Evolutionary conservation across 2,113 vertebrate species (phyloP).

Genomic region (Sinocyclocheilus grahami): DNA sequence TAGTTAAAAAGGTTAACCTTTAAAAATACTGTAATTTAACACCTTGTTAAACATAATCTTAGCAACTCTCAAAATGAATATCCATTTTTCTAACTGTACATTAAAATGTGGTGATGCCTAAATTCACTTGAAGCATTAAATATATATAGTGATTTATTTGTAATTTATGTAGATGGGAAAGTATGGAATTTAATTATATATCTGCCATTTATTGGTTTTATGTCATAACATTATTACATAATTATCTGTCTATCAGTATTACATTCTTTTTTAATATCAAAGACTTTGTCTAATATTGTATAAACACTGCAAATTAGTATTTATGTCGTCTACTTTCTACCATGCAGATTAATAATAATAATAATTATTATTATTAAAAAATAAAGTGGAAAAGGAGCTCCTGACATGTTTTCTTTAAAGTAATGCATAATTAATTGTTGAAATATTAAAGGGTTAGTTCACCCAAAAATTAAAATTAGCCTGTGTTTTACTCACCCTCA

Average conservation of each 20-base stretch:
- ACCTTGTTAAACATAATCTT: background rate
- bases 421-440: background rate
- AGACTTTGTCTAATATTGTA: background rate
- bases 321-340: background rate
- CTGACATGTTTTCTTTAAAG: conserved; percentile 27
- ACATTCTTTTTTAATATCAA: background rate
- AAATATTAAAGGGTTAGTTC: background rate
- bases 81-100: background rate
- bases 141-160: background rate
- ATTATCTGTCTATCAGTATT: background rate
- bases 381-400: conserved; percentile 42
- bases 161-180: background rate
- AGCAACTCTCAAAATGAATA: background rate
- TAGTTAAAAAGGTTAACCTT: too few species aligned
- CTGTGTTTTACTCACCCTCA: too few species aligned
- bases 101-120: conserved; percentile 33
- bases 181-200: background rate
- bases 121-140: background rate
- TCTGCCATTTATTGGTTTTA: background rate
- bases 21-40: background rate
- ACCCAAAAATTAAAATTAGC: too few species aligned
- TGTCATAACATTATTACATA: background rate
- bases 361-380: background rate
- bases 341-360: background rate
- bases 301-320: background rate